These are phyloP conservation scores for Diplodus puntazzo DNA, from an alignment of 2,797 vertebrate genomes.

Conservation along the genomic window DNA sequence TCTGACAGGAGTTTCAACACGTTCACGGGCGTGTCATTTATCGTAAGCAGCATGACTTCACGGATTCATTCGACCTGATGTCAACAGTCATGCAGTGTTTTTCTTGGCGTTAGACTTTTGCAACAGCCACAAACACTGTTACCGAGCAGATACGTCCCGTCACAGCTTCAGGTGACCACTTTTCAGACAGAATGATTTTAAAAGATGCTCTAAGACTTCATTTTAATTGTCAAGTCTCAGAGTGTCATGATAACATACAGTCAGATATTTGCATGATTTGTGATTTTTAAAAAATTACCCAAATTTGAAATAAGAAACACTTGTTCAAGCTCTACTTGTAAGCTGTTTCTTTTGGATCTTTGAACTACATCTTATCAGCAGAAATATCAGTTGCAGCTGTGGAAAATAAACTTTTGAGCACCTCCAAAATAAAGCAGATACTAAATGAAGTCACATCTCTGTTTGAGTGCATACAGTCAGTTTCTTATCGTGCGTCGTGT, in stretches of 20 bases:
- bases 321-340: not conserved
- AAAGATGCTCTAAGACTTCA: not conserved
- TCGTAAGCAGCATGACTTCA: not conserved
- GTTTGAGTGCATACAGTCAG: not conserved
- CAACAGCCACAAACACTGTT: slow-evolving; percentile 1
- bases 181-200: not conserved
- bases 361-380: not conserved
- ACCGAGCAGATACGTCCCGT: not conserved
- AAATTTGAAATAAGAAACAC: not conserved
- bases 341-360: not conserved
- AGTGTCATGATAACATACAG: not conserved
- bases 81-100: slow-evolving; percentile 5
- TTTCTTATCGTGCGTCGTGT: not conserved
- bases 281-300: no score
- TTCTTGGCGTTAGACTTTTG: slow-evolving; percentile 1
- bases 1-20: slow-evolving; percentile 21
- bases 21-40: slow-evolving; percentile 7
- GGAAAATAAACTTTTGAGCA: not conserved
- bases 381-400: not conserved
- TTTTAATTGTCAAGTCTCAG: not conserved
- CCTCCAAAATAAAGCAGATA: not conserved
- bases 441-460: not conserved
- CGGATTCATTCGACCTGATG: not conserved
- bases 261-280: slow-evolving; percentile 1
- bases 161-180: not conserved